A percentile compares a stretch with the other conserved stretches of the same genome.
Conservation (phyloP, 2,113 vertebrate species). For the Nothocercus julius region DNA sequence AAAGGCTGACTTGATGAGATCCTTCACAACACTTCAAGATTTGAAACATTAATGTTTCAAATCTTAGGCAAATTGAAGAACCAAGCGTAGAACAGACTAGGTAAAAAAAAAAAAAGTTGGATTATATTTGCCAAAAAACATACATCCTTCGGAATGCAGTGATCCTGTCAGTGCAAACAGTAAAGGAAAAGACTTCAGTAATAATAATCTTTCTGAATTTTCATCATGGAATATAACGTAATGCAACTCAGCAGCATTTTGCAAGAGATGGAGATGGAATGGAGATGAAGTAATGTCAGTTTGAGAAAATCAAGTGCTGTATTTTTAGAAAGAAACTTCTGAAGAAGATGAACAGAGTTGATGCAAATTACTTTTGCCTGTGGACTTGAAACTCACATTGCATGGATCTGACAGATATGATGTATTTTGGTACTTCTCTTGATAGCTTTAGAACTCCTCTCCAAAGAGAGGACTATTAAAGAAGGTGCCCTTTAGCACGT, state of each 20-base stretch:
- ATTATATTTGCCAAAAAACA: not conserved
- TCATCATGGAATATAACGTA: not conserved
- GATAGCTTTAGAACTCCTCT: not conserved
- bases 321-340: slow-evolving; percentile 16
- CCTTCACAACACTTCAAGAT: not conserved
- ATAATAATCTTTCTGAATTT: not conserved
- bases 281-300: not conserved
- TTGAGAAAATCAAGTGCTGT: not conserved
- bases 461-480: not conserved
- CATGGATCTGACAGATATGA: not conserved
- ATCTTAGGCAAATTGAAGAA: not conserved
- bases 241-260: slow-evolving; percentile 10
- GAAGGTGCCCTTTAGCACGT: not conserved
- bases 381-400: not conserved
- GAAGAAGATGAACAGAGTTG: not conserved
- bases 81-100: not conserved
- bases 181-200: not conserved
- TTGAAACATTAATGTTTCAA: not conserved
- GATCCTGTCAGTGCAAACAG: not conserved
- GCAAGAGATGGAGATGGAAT: not conserved
- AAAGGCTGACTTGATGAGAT: not conserved
- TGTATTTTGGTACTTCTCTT: not conserved
- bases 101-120: not conserved
- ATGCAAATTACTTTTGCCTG: not conserved
- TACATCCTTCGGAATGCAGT: not conserved